These are phyloP conservation scores for Glyphotaelius pellucidus DNA, from an alignment of 2,888 invertebrate genomes.

Conservation along the genomic window DNA sequence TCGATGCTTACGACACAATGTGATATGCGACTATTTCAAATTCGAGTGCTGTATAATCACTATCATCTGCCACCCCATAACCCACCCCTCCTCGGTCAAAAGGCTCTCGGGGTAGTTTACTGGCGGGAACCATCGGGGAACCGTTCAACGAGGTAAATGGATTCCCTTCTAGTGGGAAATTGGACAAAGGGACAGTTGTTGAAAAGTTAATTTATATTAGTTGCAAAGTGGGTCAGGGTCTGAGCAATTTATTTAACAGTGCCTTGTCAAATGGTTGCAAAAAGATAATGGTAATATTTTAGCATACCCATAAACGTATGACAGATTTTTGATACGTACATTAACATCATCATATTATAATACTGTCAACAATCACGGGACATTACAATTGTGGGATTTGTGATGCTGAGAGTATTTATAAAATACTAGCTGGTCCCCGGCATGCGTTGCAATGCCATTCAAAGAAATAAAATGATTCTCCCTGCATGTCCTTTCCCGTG, in stretches of 20 bases:
- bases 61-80: not conserved
- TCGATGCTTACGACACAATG: not conserved
- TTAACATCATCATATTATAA: too few relatives aligned
- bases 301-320: not conserved
- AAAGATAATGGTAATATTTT: not conserved
- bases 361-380: too few relatives aligned
- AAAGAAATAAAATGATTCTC: too few relatives aligned
- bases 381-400: too few relatives aligned
- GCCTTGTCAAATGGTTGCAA: not conserved
- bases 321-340: not conserved
- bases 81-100: conserved; percentile 8
- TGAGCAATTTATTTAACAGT: not conserved
- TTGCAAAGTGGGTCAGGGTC: not conserved
- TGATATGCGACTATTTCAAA: conserved; percentile 10
- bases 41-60: not conserved
- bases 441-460: too few relatives aligned
- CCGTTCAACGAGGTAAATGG: conserved; percentile 6
- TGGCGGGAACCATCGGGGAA: not conserved
- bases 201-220: conserved; percentile 19
- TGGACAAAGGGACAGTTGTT: conserved; percentile 16
- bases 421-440: too few relatives aligned
- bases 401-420: not conserved
- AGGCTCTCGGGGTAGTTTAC: conserved; percentile 29
- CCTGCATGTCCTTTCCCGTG: too few relatives aligned
- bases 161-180: not conserved